Base-by-base conservation (phyloP, 2,888 invertebrate species). In the Napeogenes sylphis region DNA sequence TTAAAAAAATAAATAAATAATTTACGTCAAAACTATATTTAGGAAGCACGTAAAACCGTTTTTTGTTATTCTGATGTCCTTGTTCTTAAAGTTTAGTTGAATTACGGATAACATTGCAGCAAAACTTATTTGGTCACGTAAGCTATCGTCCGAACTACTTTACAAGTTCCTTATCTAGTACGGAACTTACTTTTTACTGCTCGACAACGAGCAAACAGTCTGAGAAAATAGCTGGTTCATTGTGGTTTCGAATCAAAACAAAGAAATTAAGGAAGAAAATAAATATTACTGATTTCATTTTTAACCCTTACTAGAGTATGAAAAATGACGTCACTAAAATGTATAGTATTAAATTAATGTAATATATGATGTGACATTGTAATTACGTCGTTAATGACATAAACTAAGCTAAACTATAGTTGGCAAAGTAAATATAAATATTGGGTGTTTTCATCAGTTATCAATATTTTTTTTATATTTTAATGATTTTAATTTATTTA, bases 131-230 rank as follows among this genome's bases (percentile, higher is more conserved):
- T 77, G 79, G 82, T 84, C 85, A 84, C 85, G 85, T 85, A 84
- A 78, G 76, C 81, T 77, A 71, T 73, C 75, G 78, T 75, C 76
- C 76, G 75, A 79, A 79, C 79, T 80, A 71, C 68, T 76, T 81
- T 73, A 74, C 75, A 76, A 81, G 79, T 84, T 83, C 80, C 83
- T 84, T 85, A 86, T 85, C 84, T 85, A 81, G 82, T 82, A 82
- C 83, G 83, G 79, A 84, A 84, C 80, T 81, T 81, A 84, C 82
- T 85, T 84, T 85, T 84, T 85, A 85, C 85, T 85, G 82, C 81
- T 85, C 81, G 76, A 78, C 82, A 84, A 85, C 82, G 80, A 80
- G 82, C 80, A 83, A 85, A 84, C 83, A 84, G 80, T 78, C 77
- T 65, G 60, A 56, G 69, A 66, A 66, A 71, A 72, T 71, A 71